phyloP scores from a whole-genome alignment of 2,797 vertebrate species.

The Liasis olivaceus region DNA sequence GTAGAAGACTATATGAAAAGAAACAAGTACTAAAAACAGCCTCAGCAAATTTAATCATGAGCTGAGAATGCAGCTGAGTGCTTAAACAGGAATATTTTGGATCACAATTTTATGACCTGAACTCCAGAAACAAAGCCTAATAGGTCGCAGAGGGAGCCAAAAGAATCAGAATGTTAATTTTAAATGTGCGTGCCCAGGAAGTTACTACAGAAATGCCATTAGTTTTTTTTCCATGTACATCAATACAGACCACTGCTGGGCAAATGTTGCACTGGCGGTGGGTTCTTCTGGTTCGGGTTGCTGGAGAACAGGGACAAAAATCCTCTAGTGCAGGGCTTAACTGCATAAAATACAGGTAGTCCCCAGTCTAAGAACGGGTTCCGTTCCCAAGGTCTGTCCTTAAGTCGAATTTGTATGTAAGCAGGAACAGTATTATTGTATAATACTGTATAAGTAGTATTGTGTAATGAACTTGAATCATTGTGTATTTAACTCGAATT shows the following conservation, averaged over 20 bases:
- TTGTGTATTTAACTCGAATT: no score
- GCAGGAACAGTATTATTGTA: no score
- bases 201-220: not conserved
- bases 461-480: no score
- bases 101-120: not conserved
- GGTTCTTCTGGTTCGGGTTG: not conserved
- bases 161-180: not conserved
- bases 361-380: no score
- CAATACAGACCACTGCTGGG: slow-evolving; percentile 22
- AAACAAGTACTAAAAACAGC: not conserved
- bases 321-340: not conserved
- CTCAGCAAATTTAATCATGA: slow-evolving; percentile 20
- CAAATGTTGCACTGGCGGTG: not conserved
- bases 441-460: no score
- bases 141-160: not conserved
- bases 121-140: not conserved
- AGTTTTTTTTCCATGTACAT: slow-evolving; percentile 52
- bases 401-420: no score
- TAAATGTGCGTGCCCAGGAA: not conserved
- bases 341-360: not conserved
- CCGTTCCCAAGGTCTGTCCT: no score
- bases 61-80: not conserved
- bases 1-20: not conserved
- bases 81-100: not conserved
- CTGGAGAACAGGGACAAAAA: not conserved